phyloP scores from a whole-genome alignment of 2,888 invertebrate genomes.

The Bruchidius siliquastri region DNA sequence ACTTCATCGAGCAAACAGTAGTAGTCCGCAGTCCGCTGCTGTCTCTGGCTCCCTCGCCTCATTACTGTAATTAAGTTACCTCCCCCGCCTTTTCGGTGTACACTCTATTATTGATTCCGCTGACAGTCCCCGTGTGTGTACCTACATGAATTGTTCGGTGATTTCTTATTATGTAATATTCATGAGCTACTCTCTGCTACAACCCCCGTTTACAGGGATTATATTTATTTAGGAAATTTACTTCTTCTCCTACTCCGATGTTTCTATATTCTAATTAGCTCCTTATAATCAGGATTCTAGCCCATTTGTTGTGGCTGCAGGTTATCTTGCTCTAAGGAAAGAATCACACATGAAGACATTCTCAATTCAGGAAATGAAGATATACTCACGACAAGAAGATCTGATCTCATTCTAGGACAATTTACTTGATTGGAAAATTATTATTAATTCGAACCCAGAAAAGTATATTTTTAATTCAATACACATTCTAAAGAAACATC shows the following conservation, averaged over 20 bases:
- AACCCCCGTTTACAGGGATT: neutral
- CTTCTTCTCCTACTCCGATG: neutral
- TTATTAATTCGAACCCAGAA: too few relatives aligned
- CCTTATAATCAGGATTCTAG: too few relatives aligned
- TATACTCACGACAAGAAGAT: too few relatives aligned
- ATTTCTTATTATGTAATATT: neutral
- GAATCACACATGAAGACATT: too few relatives aligned
- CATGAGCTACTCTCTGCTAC: neutral
- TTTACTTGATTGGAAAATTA: too few relatives aligned
- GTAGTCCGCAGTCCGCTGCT: neutral
- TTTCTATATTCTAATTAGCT: neutral
- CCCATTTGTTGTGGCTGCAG: too few relatives aligned
- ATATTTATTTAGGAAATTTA: neutral
- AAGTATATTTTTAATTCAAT: too few relatives aligned
- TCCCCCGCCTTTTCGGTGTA: constrained; percentile 2
- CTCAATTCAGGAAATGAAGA: too few relatives aligned
- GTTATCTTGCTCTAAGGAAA: too few relatives aligned
- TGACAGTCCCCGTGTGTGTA: constrained; percentile 11
- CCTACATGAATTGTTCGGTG: constrained; percentile 13
- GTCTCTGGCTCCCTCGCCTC: constrained; percentile 27
- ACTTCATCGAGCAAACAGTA: constrained; percentile 34
- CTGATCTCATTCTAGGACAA: too few relatives aligned
- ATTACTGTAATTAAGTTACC: constrained; percentile 41
- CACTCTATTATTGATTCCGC: constrained; percentile 28
- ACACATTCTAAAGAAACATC: too few relatives aligned